phyloP scores from a whole-genome alignment of 2,888 invertebrate genomes.

The Drosophila hamatofila region DNA sequence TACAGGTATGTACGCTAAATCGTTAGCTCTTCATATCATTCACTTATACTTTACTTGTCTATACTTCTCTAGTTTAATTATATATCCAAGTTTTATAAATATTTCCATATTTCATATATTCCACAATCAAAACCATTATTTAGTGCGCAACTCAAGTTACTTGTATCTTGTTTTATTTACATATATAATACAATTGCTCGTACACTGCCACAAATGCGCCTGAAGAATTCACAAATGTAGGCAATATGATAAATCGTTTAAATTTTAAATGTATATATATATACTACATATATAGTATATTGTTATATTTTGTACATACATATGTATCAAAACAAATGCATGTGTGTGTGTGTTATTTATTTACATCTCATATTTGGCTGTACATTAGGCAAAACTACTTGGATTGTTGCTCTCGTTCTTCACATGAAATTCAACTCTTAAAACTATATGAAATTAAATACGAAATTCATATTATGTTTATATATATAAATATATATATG shows the following conservation, averaged over 20 bases:
- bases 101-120: not conserved
- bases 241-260: conserved; percentile 3
- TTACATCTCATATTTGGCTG: conserved; percentile 55
- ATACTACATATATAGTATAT: conserved; percentile 3
- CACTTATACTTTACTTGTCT: no score
- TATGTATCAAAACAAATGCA: conserved; percentile 67
- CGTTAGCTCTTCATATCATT: no score
- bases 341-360: conserved; percentile 42
- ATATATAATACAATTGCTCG: conserved; percentile 4
- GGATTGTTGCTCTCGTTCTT: conserved; percentile 19
- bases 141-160: not conserved
- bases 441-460: conserved; percentile 20
- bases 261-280: not conserved
- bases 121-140: not conserved
- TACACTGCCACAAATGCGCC: not conserved
- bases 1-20: conserved; percentile 2
- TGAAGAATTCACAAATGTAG: not conserved
- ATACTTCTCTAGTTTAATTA: no score
- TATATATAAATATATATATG: conserved; percentile 2
- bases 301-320: conserved; percentile 42
- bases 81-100: not conserved
- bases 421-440: conserved; percentile 27
- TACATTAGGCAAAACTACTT: conserved; percentile 54
- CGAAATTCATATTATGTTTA: conserved; percentile 30
- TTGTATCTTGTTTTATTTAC: conserved; percentile 8